A percentile compares a stretch with the other conserved stretches of the same genome.
phyloP scores from a whole-genome alignment of 2,797 vertebrate genomes.

The Myiothlypis coronata region DNA sequence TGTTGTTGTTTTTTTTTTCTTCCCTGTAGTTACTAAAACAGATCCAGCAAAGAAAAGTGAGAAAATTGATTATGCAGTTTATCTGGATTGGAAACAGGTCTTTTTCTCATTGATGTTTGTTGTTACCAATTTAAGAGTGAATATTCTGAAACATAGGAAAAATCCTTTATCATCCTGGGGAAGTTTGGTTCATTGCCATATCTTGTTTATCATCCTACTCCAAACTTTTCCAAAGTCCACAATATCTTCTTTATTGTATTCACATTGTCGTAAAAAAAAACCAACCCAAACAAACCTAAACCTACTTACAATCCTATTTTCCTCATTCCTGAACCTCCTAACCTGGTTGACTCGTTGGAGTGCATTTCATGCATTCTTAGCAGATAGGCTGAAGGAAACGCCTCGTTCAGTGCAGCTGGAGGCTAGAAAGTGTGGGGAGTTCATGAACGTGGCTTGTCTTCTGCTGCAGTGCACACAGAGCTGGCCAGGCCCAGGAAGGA shows the following conservation, averaged over 20 bases:
- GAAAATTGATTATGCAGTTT: not conserved
- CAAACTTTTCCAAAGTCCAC: not conserved
- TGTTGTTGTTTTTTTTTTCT: not conserved
- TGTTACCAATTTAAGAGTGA: not conserved
- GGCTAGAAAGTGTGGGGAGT: slow-evolving; percentile 66
- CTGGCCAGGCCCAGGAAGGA: not conserved
- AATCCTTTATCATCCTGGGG: not conserved
- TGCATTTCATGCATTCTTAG: slow-evolving; percentile 81
- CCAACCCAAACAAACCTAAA: not conserved
- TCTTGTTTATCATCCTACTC: not conserved
- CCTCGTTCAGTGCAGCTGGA: slow-evolving; percentile 63
- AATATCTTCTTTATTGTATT: not conserved
- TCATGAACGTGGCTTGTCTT: slow-evolving; percentile 31
- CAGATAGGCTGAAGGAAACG: slow-evolving; percentile 76
- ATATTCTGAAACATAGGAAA: not conserved
- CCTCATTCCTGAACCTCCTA: slow-evolving; percentile 78
- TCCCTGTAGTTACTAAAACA: not conserved
- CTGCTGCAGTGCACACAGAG: not conserved
- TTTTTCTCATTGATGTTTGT: not conserved
- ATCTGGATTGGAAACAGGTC: not conserved
- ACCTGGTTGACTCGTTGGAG: slow-evolving; percentile 78
- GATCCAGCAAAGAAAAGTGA: not conserved
- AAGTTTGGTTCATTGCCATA: not conserved
- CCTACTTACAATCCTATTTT: slow-evolving; percentile 59
- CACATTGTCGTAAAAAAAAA: not conserved